These are phyloP conservation scores for Helostoma temminkii DNA, from an alignment of 2,797 vertebrate species.

Conservation along the genomic window DNA sequence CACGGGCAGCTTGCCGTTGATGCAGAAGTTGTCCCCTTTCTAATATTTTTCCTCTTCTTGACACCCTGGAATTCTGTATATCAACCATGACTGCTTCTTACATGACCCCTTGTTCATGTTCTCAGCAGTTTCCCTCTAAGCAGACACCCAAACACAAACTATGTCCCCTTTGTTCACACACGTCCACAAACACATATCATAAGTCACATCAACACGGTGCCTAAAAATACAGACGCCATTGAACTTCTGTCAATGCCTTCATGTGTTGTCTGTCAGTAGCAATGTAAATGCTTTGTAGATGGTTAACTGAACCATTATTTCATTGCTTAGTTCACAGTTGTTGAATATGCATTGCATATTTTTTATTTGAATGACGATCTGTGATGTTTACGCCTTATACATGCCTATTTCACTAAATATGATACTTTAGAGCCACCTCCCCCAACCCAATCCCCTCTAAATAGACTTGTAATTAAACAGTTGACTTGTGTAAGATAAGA, in stretches of 20 bases:
- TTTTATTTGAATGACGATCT: conserved; percentile 61
- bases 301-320: conserved; percentile 68
- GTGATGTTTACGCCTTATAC: conserved; percentile 83
- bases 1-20: conserved; percentile 85
- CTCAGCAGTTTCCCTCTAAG: conserved; percentile 20
- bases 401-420: conserved; percentile 78
- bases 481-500: conserved; percentile 79
- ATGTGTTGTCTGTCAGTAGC: conserved; percentile 85
- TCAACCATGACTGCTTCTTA: conserved; percentile 83
- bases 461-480: conserved; percentile 80
- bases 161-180: conserved; percentile 51
- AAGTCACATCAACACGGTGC: conserved; percentile 94
- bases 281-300: conserved; percentile 84
- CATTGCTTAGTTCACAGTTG: conserved; percentile 74
- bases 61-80: conserved; percentile 84
- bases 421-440: conserved; percentile 70
- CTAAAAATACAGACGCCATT: conserved; percentile 98
- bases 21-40: conserved; percentile 80
- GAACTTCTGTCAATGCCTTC: conserved; percentile 86
- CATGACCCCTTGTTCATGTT: conserved; percentile 60
- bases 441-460: conserved; percentile 47
- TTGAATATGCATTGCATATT: conserved; percentile 68
- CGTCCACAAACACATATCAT: conserved; percentile 66
- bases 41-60: conserved; percentile 78
- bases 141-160: conserved; percentile 52